Base-by-base conservation (phyloP, 2,797 vertebrate genomes). In the Pseudochirops corinnae region DNA sequence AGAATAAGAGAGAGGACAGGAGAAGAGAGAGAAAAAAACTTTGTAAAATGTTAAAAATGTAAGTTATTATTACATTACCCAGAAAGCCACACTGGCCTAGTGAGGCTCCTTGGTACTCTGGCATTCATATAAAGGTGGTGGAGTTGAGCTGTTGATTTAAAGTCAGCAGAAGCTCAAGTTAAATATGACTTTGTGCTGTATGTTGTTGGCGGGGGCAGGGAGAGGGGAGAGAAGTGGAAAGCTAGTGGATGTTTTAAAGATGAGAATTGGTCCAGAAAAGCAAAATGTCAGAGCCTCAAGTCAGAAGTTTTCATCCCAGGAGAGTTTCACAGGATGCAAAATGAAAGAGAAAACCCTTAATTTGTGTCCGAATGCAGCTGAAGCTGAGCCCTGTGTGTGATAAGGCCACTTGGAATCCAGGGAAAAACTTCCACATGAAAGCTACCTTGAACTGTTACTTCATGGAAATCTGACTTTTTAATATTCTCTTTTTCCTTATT, bases 401-500 rank as follows among this genome's bases (percentile, higher is more conserved):
- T 55, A 52, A 53, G 55, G 29, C 53, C 28, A 91, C 52, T 91
- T 55, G 50, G 29, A 91, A 1, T 29, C 28, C 16, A 13, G 31
- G 57, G 82, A 31, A 92, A 87, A 39, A 5, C 14, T 9, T 39
- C 33, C 13, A 67, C 62, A 39, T 10, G 21, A 62, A 97, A 92
- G 57, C 28, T 55, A n/a, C 87, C 29, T 74, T 60, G 46, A 94
- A 82, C 33, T 29, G 95, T 91, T 1, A 91, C 90, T 91, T 94
- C n/a, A 50, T 93, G 92, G 95, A 94, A 94, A 93, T 92, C 56
- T 55, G 55, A 50, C 87, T 55, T 95, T 57, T 95, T 93, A 93
- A 6, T 95, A 93, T 96, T 93, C 97, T 95, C 62, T 93, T 57
- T 93, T 74, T 55, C n/a, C 91, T 67, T 97, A 93, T 94, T 95